Percentiles rank a stretch among this genome's conserved stretches.
These are phyloP conservation scores for Drymodes brunneopygia DNA, from an alignment of 2,113 vertebrate genomes.

Conservation along the genomic window DNA sequence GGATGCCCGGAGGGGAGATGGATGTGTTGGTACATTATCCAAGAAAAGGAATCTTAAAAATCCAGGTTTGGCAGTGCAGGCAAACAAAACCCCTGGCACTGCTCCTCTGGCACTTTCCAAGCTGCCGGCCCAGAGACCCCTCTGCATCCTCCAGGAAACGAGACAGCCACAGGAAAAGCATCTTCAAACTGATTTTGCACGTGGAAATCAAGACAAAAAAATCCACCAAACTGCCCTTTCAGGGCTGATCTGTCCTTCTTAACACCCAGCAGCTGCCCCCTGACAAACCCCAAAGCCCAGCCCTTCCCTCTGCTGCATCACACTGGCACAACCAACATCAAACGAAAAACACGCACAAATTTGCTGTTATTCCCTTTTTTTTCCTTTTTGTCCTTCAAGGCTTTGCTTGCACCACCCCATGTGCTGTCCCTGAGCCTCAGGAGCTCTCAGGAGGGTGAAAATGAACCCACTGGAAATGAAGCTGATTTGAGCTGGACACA, in stretches of 20 bases:
- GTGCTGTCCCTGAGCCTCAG: not conserved
- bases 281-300: not conserved
- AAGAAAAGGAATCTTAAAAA: not conserved
- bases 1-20: not conserved
- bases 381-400: accelerated
- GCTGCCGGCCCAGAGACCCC: not conserved
- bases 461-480: not conserved
- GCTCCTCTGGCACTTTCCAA: not conserved
- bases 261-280: not conserved
- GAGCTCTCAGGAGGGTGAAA: not conserved
- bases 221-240: accelerated
- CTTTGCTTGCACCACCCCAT: not conserved
- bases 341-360: not conserved
- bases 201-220: not conserved
- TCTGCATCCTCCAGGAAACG: not conserved
- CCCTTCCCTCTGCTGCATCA: not conserved
- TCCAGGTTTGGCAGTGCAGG: not conserved
- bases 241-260: not conserved
- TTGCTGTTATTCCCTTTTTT: not conserved
- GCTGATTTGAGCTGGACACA: not conserved
- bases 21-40: not conserved
- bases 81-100: not conserved
- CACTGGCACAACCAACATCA: not conserved
- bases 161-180: not conserved
- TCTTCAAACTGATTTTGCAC: not conserved